These are phyloP conservation scores for Brienomyrus brachyistius DNA, from an alignment of 2,113 vertebrate genomes.

Conservation along the genomic window DNA sequence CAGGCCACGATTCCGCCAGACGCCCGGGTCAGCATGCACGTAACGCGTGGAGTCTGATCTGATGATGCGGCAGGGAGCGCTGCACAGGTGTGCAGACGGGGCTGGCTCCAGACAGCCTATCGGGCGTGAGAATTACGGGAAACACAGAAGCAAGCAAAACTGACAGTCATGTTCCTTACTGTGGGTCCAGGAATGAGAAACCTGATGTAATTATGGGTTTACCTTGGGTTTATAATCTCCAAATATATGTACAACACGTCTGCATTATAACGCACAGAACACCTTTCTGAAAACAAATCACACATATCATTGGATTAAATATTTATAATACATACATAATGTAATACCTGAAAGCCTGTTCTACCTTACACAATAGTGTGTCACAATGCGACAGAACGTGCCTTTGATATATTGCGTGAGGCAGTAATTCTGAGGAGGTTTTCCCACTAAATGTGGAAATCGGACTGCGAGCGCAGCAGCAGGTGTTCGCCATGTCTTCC, in stretches of 20 bases:
- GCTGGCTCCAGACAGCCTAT: background rate
- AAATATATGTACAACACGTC: background rate
- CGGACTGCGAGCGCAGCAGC: background rate
- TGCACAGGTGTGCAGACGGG: background rate
- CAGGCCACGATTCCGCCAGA: background rate
- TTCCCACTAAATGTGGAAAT: background rate
- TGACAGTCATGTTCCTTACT: background rate
- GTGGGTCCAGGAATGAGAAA: background rate
- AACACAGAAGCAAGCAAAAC: background rate
- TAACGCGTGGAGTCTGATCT: background rate
- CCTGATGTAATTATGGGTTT: background rate
- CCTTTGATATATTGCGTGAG: background rate
- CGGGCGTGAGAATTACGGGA: background rate
- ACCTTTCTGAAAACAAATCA: slow-evolving; percentile 13
- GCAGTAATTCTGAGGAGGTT: background rate
- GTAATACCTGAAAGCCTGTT: slow-evolving; percentile 13
- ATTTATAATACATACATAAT: slow-evolving; percentile 15
- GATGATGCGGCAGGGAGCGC: background rate
- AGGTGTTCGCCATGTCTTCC: background rate
- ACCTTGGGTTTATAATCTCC: slow-evolving; percentile 1
- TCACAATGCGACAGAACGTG: background rate
- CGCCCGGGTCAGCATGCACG: background rate
- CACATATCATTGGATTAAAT: slow-evolving; percentile 15
- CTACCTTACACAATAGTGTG: slow-evolving; percentile 12
- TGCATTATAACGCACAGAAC: background rate